Base-by-base conservation (phyloP, 2,797 vertebrate species). In the Centroberyx gerrardi region DNA sequence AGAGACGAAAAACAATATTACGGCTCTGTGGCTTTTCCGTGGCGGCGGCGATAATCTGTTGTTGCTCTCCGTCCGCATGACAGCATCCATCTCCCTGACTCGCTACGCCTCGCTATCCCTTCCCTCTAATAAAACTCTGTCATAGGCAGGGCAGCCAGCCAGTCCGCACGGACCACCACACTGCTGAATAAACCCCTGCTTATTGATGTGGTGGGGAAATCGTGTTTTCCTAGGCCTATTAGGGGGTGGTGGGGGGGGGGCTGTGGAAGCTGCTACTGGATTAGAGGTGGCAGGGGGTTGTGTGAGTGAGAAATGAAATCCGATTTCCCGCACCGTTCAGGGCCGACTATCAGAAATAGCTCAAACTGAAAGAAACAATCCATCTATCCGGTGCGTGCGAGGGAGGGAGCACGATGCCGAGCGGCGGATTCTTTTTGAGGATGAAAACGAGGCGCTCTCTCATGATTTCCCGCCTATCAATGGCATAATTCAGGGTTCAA, bases 131-230 rank as follows among this genome's bases (percentile, higher is more conserved):
- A 85, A 74, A 79, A 70, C 75, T 79, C 68, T 22, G 78, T 81
- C 76, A 81, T 60, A 75, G 65, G 53, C 74, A 82, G 81, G 67
- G 48, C 85, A 83, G 63, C 2, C 55, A 53, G 76, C 66, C 67
- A 72, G 80, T 90, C 79, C 55, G 44, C 78, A 74, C 15, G 14
- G 83, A 85, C 74, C 84, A 67, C 74, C 70, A 27, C 68, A 72
- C 74, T 77, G 69, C 83, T 78, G 82, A 87, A 85, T 87, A 81
- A 89, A 90, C 54, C 79, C 65, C 56, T 2, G 62, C 75, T 88
- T 85, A 87, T 76, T 83, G 89, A 87, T 82, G 76, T 71, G 70
- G 65, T 72, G 80, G 81, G 73, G 81, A 76, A 90, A 86, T 88
- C 48, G 15, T 79, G 76, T 83, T 84, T 90, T 76, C 82, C 68